Conservation (phyloP, 2,888 invertebrate genomes). For the Polyommatus icarus region DNA sequence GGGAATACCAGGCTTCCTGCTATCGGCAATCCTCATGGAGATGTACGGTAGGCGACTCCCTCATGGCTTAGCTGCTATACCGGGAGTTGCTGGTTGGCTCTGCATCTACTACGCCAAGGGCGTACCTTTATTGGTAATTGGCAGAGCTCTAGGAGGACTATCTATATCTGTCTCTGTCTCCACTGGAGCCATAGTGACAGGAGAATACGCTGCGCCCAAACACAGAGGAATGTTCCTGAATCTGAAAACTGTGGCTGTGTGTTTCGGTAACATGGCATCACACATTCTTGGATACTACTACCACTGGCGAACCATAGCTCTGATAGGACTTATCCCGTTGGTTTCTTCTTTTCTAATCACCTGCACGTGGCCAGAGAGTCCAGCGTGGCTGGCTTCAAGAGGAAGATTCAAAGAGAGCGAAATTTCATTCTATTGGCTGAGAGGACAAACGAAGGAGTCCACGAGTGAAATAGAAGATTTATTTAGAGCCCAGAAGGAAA, state of each 20-base stretch:
- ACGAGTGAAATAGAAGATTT: constrained; percentile 50
- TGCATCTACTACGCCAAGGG: constrained; percentile 50
- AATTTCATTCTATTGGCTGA: constrained; percentile 70
- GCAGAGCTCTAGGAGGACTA: constrained; percentile 52
- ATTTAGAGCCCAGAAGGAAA: constrained; percentile 51
- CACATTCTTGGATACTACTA: constrained; percentile 51
- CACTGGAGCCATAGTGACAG: constrained; percentile 56
- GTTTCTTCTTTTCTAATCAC: constrained; percentile 51
- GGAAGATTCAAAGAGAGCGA: constrained; percentile 70
- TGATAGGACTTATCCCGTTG: constrained; percentile 49
- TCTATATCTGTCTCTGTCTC: constrained; percentile 49
- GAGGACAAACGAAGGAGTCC: constrained; percentile 57
- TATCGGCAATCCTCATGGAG: constrained; percentile 55
- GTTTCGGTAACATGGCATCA: constrained; percentile 51
- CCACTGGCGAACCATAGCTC: constrained; percentile 53
- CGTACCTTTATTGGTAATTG: constrained; percentile 49
- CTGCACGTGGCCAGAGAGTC: constrained; percentile 80
- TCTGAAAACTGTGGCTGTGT: constrained; percentile 54
- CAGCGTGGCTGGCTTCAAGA: constrained; percentile 80
- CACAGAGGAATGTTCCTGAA: constrained; percentile 59
- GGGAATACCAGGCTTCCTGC: constrained; percentile 50
- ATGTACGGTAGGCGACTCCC: constrained; percentile 52
- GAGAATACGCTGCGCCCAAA: constrained; percentile 59
- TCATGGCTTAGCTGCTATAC: constrained; percentile 49
- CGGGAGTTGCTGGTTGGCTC: constrained; percentile 55